These are phyloP conservation scores for Hemiscyllium ocellatum DNA, from an alignment of 2,113 vertebrate genomes.

Conservation along the genomic window DNA sequence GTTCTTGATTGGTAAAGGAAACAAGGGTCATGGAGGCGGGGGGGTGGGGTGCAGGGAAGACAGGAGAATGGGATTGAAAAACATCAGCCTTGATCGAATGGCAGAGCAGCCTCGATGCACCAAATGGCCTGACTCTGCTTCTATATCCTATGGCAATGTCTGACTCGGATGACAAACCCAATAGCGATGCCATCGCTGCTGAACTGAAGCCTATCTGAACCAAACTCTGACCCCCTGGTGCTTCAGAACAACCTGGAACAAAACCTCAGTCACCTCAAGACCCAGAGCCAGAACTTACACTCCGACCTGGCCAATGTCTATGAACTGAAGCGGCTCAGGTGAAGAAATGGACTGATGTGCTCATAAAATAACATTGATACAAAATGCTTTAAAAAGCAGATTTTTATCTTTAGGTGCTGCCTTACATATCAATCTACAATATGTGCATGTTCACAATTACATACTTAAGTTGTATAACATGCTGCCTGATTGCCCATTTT, in stretches of 20 bases:
- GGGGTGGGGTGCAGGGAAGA: too few species aligned
- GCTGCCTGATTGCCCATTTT: neutral
- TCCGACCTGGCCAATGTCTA: neutral
- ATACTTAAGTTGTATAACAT: neutral
- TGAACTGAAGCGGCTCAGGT: neutral
- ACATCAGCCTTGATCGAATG: too few species aligned
- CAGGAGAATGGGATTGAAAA: too few species aligned
- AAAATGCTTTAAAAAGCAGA: neutral
- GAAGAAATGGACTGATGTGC: neutral
- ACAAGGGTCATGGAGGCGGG: too few species aligned
- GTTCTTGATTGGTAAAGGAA: too few species aligned
- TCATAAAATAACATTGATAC: neutral
- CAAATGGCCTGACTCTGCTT: too few species aligned
- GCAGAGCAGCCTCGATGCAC: too few species aligned
- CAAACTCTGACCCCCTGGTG: neutral
- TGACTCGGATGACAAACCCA: neutral
- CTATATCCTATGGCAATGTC: too few species aligned
- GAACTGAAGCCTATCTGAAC: neutral
- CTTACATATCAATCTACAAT: neutral
- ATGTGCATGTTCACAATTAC: neutral
- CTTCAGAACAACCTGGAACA: neutral
- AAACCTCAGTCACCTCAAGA: neutral
- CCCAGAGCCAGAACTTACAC: neutral
- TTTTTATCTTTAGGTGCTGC: neutral
- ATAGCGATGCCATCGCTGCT: too few species aligned